Evolutionary conservation across 64 coral and sea anemone genomes (phyloP), one percentile per base, ranked within the genome.

Genomic region (Catalaphyllia jardinei): DNA sequence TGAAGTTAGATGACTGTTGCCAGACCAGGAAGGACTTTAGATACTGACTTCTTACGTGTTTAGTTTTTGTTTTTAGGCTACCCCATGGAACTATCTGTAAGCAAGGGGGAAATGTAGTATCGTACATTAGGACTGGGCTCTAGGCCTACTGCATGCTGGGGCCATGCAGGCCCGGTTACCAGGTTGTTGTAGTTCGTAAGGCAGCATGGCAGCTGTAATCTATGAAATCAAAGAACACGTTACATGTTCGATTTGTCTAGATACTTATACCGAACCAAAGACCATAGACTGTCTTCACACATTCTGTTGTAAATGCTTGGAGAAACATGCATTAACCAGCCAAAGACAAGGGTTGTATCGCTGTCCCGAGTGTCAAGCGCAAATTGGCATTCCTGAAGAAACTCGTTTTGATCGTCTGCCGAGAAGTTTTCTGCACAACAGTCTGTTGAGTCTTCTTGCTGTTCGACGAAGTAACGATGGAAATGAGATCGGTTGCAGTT

Each of bases 241-340:
- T 62, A 74, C 46, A 4, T 88, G 86, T 88, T 30, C 86, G 31
- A 88, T 88, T 46, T 88, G 86, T 71, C 35, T 62, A 38, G 86
- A 88, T 0, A 42, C 14, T 11, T 76, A 74, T 39, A 88, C 52
- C 10, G 75, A 24, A 2, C 86, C 86, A 1, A 88, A 88, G 50
- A 74, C 61, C 8, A 59, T 88, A 62, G 72, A 51, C 4, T 88
- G 86, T 88, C 72, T 88, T 51, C 86, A 88, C 55, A 61, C 73
- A 0, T 88, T 88, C 75, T 88, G 86, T 64, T 86, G 83, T 33
- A 64, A 86, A 54, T 86, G 79, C 62, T n/a, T 82, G 79, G 60
- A 82, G 30, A 30, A 18, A 19, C 62, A 62, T 63, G 79, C 79
- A 61, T 31, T 9, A 46, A 61, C 79, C 2, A 57, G 31, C 55